Evolutionary conservation across 2,888 invertebrate genomes (phyloP).

Genomic region (Caenorhabditis afra): DNA sequence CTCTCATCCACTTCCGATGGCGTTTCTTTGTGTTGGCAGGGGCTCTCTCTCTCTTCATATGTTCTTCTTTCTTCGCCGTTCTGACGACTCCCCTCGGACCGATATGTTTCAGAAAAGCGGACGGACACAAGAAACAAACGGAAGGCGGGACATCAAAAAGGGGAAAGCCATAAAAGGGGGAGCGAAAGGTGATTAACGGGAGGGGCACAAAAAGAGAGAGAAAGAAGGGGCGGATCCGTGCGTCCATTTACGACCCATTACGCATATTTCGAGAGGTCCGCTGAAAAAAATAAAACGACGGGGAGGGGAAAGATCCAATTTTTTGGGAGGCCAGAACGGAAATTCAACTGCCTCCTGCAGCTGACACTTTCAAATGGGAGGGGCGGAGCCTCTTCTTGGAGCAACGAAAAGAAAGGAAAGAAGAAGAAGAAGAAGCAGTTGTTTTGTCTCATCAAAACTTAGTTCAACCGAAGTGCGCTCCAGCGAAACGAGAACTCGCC

Average conservation of each 20-base stretch:
- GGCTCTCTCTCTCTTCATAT: too few relatives aligned
- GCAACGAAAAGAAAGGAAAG: slow-evolving; percentile 3
- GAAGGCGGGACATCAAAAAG: background rate
- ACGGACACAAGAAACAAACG: too few relatives aligned
- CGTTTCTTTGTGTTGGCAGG: too few relatives aligned
- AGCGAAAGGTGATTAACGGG: slow-evolving; percentile 1
- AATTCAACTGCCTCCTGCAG: slow-evolving; percentile 36
- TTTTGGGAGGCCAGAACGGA: slow-evolving; percentile 34
- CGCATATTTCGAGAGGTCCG: background rate
- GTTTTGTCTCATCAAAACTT: background rate
- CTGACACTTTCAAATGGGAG: slow-evolving; percentile 17
- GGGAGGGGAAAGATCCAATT: background rate
- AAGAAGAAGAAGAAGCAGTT: slow-evolving; percentile 8
- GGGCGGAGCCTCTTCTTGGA: slow-evolving; percentile 8
- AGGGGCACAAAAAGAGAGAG: background rate
- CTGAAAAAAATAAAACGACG: too few relatives aligned
- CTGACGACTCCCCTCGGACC: slow-evolving; percentile 33
- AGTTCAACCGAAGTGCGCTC: background rate
- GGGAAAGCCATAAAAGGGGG: slow-evolving; percentile 1
- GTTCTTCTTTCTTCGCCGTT: background rate
- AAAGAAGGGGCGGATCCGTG: background rate
- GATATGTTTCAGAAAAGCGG: slow-evolving; percentile 12
- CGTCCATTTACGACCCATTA: slow-evolving; percentile 9
- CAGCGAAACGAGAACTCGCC: too few relatives aligned
- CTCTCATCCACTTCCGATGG: too few relatives aligned